Conservation (phyloP, 2,888 invertebrate species). For the Iphiclides podalirius region DNA sequence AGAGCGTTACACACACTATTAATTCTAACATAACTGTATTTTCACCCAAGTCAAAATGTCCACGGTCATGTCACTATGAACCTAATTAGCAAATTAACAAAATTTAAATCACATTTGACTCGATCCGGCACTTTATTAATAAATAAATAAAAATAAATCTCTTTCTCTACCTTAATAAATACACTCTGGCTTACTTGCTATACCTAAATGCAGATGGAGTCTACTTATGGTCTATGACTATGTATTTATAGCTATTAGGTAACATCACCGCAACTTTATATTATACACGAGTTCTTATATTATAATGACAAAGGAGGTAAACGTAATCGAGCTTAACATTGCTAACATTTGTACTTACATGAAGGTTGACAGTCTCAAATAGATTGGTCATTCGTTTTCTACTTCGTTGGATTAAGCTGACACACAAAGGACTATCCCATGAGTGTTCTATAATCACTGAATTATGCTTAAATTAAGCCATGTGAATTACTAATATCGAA, state of each 20-base stretch:
- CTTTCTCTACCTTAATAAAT: slow-evolving; percentile 54
- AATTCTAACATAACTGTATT: slow-evolving; percentile 5
- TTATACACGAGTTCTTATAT: slow-evolving; percentile 40
- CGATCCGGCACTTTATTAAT: slow-evolving; percentile 29
- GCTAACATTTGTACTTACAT: slow-evolving; percentile 62
- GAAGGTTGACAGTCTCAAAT: slow-evolving; percentile 68
- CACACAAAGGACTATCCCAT: slow-evolving; percentile 28
- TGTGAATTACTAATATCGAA: not conserved
- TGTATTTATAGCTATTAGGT: slow-evolving; percentile 57
- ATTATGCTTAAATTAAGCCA: not conserved
- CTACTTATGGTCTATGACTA: slow-evolving; percentile 23
- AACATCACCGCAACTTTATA: slow-evolving; percentile 61
- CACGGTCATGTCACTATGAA: slow-evolving; percentile 12
- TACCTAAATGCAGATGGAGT: not conserved
- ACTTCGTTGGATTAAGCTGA: slow-evolving; percentile 10
- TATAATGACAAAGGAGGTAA: slow-evolving; percentile 25
- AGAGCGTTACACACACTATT: not conserved
- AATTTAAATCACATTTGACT: slow-evolving; percentile 27
- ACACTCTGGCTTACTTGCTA: slow-evolving; percentile 51
- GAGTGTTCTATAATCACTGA: slow-evolving; percentile 5
- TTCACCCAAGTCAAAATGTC: slow-evolving; percentile 1
- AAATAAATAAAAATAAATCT: slow-evolving; percentile 61
- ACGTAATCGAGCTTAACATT: slow-evolving; percentile 24
- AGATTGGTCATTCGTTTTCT: slow-evolving; percentile 60
- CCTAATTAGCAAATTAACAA: slow-evolving; percentile 18